Conservation (phyloP, 2,888 invertebrate genomes). For the Caenorhabditis sp. region DNA sequence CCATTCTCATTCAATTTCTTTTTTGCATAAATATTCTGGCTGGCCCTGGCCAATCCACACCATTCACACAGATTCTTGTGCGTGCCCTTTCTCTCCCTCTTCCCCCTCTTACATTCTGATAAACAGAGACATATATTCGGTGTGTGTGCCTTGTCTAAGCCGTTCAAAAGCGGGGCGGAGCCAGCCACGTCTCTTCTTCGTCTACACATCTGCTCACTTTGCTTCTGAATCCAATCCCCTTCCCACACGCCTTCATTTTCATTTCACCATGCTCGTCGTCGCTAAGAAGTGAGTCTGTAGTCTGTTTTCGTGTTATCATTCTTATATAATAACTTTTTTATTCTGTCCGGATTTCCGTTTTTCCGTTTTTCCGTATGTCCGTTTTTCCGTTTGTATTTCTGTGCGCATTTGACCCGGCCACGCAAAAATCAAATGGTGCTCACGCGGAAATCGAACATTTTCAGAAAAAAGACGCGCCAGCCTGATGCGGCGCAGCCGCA, state of each 20-base stretch:
- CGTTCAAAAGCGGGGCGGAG: slow-evolving; percentile 10
- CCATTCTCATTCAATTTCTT: too few relatives aligned
- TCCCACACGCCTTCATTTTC: background rate
- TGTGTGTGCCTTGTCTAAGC: slow-evolving; percentile 3
- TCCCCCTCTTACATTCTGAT: background rate
- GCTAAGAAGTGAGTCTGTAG: slow-evolving; percentile 34
- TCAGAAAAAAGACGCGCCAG: too few relatives aligned
- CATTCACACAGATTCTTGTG: background rate
- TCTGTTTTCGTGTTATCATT: background rate
- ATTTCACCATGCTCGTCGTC: slow-evolving; percentile 37
- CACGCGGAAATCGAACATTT: too few relatives aligned
- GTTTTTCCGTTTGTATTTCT: too few relatives aligned
- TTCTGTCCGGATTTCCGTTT: too few relatives aligned
- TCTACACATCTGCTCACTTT: too few relatives aligned
- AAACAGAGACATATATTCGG: background rate
- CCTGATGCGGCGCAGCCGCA: too few relatives aligned
- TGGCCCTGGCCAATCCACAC: too few relatives aligned
- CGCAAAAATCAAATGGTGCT: too few relatives aligned
- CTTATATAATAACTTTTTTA: background rate
- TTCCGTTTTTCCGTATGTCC: too few relatives aligned
- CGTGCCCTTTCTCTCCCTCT: background rate
- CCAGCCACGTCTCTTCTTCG: background rate
- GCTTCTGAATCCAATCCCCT: background rate
- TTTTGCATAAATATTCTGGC: too few relatives aligned
- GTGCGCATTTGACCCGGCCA: too few relatives aligned